Evolutionary conservation across 2,888 invertebrate genomes (phyloP), one percentile per base, ranked within the genome.

Genomic region (Adela reaumurella): DNA sequence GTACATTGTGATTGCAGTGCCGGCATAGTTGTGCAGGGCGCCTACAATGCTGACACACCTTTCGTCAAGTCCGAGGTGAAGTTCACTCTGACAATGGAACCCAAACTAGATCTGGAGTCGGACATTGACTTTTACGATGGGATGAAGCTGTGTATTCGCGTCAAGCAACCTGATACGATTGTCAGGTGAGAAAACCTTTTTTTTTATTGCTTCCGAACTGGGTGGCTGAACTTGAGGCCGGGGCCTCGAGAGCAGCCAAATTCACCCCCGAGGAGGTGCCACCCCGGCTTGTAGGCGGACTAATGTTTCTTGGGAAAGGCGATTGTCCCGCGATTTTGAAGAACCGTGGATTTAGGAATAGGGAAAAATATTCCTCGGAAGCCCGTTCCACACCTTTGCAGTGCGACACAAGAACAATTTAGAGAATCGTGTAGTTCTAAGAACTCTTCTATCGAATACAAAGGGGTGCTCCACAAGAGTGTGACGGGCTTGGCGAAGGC

Each of bases 91-190:
- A 81, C 82, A 1, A 73, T 86, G 29, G 87, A 89, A 59, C 87
- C 89, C 0, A 84, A 84, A 59, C 72, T 93, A 16, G 83, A 85
- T 58, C 76, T 92, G 47, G 77, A 84, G 44, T 88, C 90, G 0
- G 86, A 92, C 61, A 82, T 90, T 29, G 89, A 92, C 60, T 93
- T 93, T 62, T 88, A 86, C 47, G 83, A 84, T 17, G 83, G 83
- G 49, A 83, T 88, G n/a, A 84, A 87, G 55, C 74, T 91, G 48
- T 93, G 92, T 65, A 83, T 92, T 74, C 86, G 87, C 61, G 80
- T 93, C 14, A 83, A 82, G 45, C 86, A 90, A 57, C 89, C 89
- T 2, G 82, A 86, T 50, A 80, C 86, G 18, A 55, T 73, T 4
- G 70, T 86, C 50, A 83, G 76, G 88, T 88, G 67, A 72, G 63